A percentile compares a stretch with the other conserved stretches of the same genome.
Evolutionary conservation across 2,888 invertebrate genomes (phyloP).

Genomic region (Lochmaea crataegi): DNA sequence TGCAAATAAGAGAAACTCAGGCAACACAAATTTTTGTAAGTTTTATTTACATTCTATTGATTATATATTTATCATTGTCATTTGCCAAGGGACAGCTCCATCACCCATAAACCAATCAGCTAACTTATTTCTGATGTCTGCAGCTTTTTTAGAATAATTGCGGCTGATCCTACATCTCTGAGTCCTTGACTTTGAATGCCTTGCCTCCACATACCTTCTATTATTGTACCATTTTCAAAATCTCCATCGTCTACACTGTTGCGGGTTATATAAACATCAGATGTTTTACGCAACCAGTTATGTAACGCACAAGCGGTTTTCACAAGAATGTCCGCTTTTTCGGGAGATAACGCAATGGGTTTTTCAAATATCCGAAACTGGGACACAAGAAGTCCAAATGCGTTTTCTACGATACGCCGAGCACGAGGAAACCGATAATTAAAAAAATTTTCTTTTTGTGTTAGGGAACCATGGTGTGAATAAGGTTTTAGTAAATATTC

Average conservation of each 20-base stretch:
- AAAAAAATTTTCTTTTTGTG: constrained; percentile 5
- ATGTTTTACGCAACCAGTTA: too few relatives aligned
- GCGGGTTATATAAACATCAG: too few relatives aligned
- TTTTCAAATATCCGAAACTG: constrained; percentile 10
- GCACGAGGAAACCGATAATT: constrained; percentile 20
- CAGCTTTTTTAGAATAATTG: constrained; percentile 36
- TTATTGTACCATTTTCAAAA: constrained; percentile 15
- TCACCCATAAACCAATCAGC: constrained; percentile 43
- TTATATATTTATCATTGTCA: constrained; percentile 13
- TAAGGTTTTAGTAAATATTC: constrained; percentile 45
- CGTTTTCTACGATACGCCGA: constrained; percentile 19
- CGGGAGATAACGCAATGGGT: neutral
- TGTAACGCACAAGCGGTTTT: too few relatives aligned
- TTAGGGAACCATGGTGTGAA: constrained; percentile 13
- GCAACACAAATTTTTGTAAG: too few relatives aligned
- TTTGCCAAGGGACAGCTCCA: constrained; percentile 42
- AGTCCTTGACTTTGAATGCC: constrained; percentile 5
- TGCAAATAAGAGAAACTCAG: too few relatives aligned
- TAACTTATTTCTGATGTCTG: constrained; percentile 31
- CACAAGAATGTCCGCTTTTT: too few relatives aligned
- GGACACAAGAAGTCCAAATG: constrained; percentile 37
- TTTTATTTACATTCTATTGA: too few relatives aligned
- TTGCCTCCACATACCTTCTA: constrained; percentile 23
- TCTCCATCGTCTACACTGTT: constrained; percentile 11
- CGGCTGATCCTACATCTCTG: neutral